A percentile compares a stretch with the other conserved stretches of the same genome.
Conservation (phyloP, 2,888 invertebrate genomes). For the Melolontha melolontha region DNA sequence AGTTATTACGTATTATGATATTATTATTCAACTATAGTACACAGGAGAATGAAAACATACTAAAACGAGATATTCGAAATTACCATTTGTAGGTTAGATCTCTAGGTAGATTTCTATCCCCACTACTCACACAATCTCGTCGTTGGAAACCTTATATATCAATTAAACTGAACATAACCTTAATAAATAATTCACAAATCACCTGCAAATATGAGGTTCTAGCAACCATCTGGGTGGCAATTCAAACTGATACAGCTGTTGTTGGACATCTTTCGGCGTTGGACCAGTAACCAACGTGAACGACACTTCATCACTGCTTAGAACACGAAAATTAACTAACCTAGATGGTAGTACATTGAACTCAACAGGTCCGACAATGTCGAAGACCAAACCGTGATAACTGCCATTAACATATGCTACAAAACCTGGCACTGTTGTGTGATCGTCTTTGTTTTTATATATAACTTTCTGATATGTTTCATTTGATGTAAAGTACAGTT, state of each 20-base stretch:
- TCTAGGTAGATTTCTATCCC: no score
- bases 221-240: slow-evolving; percentile 64
- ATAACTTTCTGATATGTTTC: slow-evolving; percentile 61
- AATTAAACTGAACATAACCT: no score
- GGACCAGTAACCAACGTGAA: slow-evolving; percentile 69
- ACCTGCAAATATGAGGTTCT: slow-evolving; percentile 66
- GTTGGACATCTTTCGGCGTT: slow-evolving; percentile 65
- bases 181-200: slow-evolving; percentile 35
- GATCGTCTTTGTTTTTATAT: slow-evolving; percentile 66
- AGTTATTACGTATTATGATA: no score
- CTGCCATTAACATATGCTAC: slow-evolving; percentile 67
- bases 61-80: no score
- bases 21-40: no score
- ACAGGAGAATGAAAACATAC: no score
- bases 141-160: no score
- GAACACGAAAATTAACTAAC: slow-evolving; percentile 69
- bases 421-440: slow-evolving; percentile 68
- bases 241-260: slow-evolving; percentile 51
- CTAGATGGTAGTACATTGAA: slow-evolving; percentile 68
- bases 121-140: no score
- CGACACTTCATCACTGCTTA: slow-evolving; percentile 64
- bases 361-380: slow-evolving; percentile 70
- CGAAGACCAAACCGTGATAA: slow-evolving; percentile 71
- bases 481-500: slow-evolving; percentile 64
- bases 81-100: no score